Evolutionary conservation across 2,888 invertebrate species (phyloP), one percentile per base, ranked within the genome.

Genomic region (Saturnia pavonia): DNA sequence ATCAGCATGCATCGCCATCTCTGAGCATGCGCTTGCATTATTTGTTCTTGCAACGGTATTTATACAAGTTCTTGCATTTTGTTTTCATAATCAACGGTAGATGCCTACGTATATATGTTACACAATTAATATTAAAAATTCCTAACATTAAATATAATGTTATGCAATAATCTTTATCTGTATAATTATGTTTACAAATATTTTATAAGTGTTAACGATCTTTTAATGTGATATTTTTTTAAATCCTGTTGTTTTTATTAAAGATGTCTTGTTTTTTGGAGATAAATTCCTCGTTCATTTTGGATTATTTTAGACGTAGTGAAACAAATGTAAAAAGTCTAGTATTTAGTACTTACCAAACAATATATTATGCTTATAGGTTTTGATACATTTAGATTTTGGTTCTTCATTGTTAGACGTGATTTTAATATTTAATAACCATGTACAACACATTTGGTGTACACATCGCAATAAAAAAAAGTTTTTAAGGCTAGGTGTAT

Each of bases 1-100:
- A 71, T 70, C 73, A 60, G 25, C 3, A 73, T 81, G 81, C 82
- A 85, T 82, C 84, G 90, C 92, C 93, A 92, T 92, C 93, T 94
- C 80, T 91, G 85, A 78, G 78, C 74, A 77, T 82, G 78, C 79
- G 82, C 80, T 80, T 82, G 88, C 87, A 91, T 85, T 85, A 85
- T 80, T 79, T 79, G 75, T 78, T 74, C 68, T 71, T 74, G 71
- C 43, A 75, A 71, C 45, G 48, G 19, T 34, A n/a, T 69, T 54
- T 68, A 40, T 22, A 67, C 45, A 4, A 22, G 65, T 12, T 43
- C 63, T 67, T 34, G 40, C 40, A 57, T 65, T 68, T 63, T 71
- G 45, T 63, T 71, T 19, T 66, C 51, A 65, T 9, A 40, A 43
- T 65, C 66, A 60, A n/a, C 42, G 45, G 66, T 25, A 69, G 57